Percentiles rank a stretch among this genome's conserved stretches.
phyloP scores from a whole-genome alignment of 2,113 vertebrate genomes.

The Periophthalmus modestus region DNA sequence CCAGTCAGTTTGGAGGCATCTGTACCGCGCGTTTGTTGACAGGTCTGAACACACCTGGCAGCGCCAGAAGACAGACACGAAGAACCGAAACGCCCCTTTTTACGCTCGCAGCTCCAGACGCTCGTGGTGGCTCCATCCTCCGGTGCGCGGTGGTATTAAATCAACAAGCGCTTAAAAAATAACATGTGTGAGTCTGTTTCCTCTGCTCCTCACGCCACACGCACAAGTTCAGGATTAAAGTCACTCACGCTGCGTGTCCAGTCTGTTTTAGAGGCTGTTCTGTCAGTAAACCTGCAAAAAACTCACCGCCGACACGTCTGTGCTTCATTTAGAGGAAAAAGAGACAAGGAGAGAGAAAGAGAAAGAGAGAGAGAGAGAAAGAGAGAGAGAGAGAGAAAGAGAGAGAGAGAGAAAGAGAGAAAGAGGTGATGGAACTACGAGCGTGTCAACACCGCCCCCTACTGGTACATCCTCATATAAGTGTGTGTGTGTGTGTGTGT shows the following conservation, averaged over 20 bases:
- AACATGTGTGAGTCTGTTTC: neutral
- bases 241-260: neutral
- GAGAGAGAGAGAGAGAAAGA: neutral
- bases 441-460: constrained; percentile 49
- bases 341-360: neutral
- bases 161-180: neutral
- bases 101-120: constrained; percentile 33
- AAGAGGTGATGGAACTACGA: neutral
- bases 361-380: too few relatives aligned
- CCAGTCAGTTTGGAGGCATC: constrained; percentile 41
- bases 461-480: constrained; percentile 1
- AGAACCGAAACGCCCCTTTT: constrained; percentile 60
- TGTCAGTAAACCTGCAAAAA: neutral
- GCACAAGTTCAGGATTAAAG: neutral
- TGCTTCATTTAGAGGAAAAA: neutral
- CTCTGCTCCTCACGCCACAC: neutral
- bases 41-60: constrained; percentile 73
- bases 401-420: neutral
- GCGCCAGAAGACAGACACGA: constrained; percentile 39
- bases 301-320: neutral
- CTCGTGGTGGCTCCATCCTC: constrained; percentile 52
- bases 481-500: too few relatives aligned
- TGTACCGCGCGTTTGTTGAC: constrained; percentile 32
- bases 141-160: constrained; percentile 34
- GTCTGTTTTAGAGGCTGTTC: neutral